These are phyloP conservation scores for Oegoconia quadripuncta DNA, from an alignment of 2,888 invertebrate species.

Conservation along the genomic window DNA sequence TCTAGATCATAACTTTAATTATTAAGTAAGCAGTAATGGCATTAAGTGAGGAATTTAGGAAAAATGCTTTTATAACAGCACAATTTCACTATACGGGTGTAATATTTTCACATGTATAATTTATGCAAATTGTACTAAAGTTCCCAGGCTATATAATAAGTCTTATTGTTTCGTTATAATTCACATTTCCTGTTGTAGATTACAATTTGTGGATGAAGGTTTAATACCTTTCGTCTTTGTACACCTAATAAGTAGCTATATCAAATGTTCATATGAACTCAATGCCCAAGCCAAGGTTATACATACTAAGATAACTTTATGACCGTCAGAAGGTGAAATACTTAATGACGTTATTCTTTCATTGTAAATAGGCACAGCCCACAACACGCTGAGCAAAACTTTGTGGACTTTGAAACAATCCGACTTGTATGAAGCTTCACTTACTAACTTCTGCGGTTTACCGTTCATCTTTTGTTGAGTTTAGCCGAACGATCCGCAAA, in stretches of 20 bases:
- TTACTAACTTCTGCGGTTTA: too few species aligned
- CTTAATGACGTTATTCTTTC: too few species aligned
- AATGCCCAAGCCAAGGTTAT: too few species aligned
- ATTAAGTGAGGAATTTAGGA: conserved; percentile 38
- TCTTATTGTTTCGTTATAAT: conserved; percentile 31
- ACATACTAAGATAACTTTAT: too few species aligned
- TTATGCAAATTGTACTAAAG: conserved; percentile 30
- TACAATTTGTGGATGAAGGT: conserved; percentile 3
- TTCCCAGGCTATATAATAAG: conserved; percentile 38
- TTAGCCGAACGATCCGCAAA: too few species aligned
- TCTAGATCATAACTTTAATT: conserved; percentile 39
- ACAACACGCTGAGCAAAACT: too few species aligned
- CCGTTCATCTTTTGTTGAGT: too few species aligned
- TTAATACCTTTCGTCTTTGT: not conserved
- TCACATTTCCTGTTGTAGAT: conserved; percentile 31
- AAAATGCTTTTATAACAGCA: conserved; percentile 30
- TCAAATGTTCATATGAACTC: too few species aligned
- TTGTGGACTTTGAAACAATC: too few species aligned
- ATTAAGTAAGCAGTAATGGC: conserved; percentile 31
- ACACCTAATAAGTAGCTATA: not conserved
- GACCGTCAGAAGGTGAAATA: too few species aligned
- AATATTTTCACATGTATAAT: conserved; percentile 44
- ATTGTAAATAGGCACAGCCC: too few species aligned
- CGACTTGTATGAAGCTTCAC: too few species aligned
- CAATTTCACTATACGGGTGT: conserved; percentile 28